Percentiles rank a stretch among this genome's conserved stretches.
These are phyloP conservation scores for Limonius californicus DNA, from an alignment of 1,140 invertebrate species.

Conservation along the genomic window DNA sequence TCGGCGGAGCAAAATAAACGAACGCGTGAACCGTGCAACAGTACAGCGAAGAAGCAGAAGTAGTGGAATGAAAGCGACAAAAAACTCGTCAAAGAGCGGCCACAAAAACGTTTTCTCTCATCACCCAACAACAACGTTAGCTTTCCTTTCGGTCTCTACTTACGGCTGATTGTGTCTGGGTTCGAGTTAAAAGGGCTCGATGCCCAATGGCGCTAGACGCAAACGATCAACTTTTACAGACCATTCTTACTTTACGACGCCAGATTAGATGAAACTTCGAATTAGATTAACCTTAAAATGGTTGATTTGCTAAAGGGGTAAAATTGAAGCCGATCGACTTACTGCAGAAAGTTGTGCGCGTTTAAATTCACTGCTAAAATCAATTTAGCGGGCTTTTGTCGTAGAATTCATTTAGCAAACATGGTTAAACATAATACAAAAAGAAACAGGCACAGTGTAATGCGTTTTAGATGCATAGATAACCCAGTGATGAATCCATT, in stretches of 20 bases:
- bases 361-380: no score
- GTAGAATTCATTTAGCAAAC: no score
- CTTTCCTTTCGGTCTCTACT: neutral
- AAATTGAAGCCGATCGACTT: neutral
- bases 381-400: no score
- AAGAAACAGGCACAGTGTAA: no score
- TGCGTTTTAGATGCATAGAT: no score
- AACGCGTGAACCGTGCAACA: neutral
- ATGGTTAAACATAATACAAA: no score
- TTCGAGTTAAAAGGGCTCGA: neutral
- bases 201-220: neutral
- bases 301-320: neutral
- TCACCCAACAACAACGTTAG: neutral
- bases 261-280: neutral
- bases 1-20: no score
- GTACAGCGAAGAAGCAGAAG: neutral
- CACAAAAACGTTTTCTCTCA: neutral
- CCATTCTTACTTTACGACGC: neutral
- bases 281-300: neutral
- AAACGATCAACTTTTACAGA: neutral
- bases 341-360: no score
- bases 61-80: neutral
- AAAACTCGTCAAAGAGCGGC: neutral
- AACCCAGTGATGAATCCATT: no score
- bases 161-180: neutral